Evolutionary conservation across 1,140 invertebrate species (phyloP).

Genomic region (Lordiphosa collinella): DNA sequence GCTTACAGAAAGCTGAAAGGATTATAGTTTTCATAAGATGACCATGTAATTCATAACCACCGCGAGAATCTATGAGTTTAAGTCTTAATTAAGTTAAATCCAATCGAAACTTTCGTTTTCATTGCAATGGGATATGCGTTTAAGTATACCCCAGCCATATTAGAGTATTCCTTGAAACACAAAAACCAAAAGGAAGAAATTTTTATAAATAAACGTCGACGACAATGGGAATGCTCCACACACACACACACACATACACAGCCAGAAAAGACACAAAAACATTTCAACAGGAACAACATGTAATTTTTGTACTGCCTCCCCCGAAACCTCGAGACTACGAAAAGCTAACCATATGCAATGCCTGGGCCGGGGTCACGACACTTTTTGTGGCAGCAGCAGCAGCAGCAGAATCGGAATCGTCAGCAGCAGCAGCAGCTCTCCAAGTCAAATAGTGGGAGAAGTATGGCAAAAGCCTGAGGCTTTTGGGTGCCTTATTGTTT

Average conservation of each 20-base stretch:
- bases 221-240: constrained; percentile 65
- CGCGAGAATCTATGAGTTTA: no score
- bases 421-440: constrained; percentile 25
- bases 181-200: constrained; percentile 27
- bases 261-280: constrained; percentile 47
- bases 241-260: constrained; percentile 21
- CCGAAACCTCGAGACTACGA: constrained; percentile 28
- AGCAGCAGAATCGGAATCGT: constrained; percentile 10
- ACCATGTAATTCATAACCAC: no score
- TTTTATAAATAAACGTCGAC: constrained; percentile 72
- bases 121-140: not conserved
- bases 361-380: constrained; percentile 73
- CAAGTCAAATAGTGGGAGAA: constrained; percentile 75
- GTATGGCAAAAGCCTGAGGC: constrained; percentile 60
- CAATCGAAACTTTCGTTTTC: not conserved
- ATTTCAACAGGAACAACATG: constrained; percentile 77
- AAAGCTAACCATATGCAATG: constrained; percentile 64
- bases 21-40: no score
- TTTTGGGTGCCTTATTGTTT: constrained; percentile 55
- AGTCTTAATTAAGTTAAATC: no score
- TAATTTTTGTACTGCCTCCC: constrained; percentile 65
- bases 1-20: no score
- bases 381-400: constrained; percentile 68
- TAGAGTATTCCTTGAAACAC: constrained; percentile 30
- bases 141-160: not conserved